Evolutionary conservation across 2,797 vertebrate species (phyloP), one percentile per base, ranked within the genome.

Genomic region (Falco berigora): DNA sequence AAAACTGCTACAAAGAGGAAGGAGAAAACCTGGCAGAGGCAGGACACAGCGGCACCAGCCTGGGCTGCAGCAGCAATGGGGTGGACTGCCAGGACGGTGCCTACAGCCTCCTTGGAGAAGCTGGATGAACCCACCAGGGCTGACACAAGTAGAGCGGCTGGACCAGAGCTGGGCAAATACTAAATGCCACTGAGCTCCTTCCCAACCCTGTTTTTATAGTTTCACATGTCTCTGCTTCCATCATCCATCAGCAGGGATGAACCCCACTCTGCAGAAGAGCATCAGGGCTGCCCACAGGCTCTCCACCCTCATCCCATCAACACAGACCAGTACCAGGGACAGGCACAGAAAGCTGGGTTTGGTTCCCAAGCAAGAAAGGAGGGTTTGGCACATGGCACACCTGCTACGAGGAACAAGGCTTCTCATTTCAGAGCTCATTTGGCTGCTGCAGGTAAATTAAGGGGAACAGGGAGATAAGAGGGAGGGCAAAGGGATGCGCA

Each of bases 281-380:
- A 14, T 0, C 1, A 0, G 64, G 34, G 59, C 69, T 32, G n/a
- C 30, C 68, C 23, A 1, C 10, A 3, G 52, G 42, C 42, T 47
- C 69, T 23, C 24, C 63, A 30, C 34, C 67, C 30, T 5, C 63
- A 44, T 4, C 67, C 73, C 47, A 1, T 0, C 6, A 1, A 4
- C 14, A 12, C 0, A 1, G 27, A 23, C 47, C 67, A n/a, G 38
- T 0, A 7, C 16, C 59, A n/a, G 44, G 34, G 58, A 23, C 0
- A 20, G 56, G 56, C 81, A 71, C 0, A 3, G 34, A 28, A 38
- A n/a, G 14, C 68, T 40, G 59, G 38, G 4, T 46, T 67, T 8
- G 28, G 21, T 4, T 76, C 38, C 53, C 58, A 4, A 19, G 23
- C 12, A 6, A 72, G 19, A 25, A 25, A 24, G 63, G 49, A 18